A percentile compares a stretch with the other conserved stretches of the same genome.
These are phyloP conservation scores for Syrrhaptes paradoxus DNA, from an alignment of 2,113 vertebrate genomes.

Conservation along the genomic window DNA sequence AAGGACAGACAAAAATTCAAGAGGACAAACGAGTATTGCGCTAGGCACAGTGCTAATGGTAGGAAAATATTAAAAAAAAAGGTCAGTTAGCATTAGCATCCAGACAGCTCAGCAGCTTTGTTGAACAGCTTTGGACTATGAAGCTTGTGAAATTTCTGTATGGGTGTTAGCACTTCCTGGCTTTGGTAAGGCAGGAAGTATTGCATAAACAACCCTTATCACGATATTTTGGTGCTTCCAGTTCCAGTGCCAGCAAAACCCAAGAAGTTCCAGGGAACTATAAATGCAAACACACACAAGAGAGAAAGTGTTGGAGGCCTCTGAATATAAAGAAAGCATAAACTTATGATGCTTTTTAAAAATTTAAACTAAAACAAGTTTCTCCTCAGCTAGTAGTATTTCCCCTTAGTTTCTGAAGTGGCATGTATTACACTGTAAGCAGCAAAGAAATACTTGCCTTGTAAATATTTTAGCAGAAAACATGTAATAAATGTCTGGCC, in stretches of 20 bases:
- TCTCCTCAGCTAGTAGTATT: neutral
- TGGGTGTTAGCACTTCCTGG: constrained; percentile 41
- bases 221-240: neutral
- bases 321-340: neutral
- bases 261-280: neutral
- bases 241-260: neutral
- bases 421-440: neutral
- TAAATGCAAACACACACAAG: neutral
- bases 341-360: neutral
- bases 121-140: neutral
- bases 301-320: neutral
- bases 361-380: neutral
- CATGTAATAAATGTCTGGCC: neutral
- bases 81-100: neutral
- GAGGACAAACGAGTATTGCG: neutral
- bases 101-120: neutral
- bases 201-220: constrained; percentile 16
- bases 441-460: neutral
- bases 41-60: neutral
- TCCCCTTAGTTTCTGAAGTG: neutral
- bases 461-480: constrained; percentile 4
- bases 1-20: neutral
- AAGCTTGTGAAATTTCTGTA: constrained; percentile 19
- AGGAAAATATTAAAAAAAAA: neutral
- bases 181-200: constrained; percentile 34